phyloP scores from a whole-genome alignment of 2,888 invertebrate genomes.

The Tenthredo mesomela region DNA sequence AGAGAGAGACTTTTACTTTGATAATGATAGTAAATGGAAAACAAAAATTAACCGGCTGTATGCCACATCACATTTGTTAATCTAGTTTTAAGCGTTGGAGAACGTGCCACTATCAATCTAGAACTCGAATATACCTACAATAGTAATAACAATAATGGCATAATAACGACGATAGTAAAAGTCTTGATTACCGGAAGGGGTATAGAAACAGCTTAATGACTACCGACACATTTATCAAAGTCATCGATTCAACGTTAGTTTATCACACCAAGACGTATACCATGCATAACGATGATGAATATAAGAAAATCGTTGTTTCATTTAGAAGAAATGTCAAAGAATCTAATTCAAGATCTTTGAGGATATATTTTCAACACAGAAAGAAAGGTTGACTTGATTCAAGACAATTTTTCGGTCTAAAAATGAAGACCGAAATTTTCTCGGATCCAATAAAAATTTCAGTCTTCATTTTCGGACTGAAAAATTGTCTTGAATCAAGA shows the following conservation, averaged over 20 bases:
- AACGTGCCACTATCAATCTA: not conserved
- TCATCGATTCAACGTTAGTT: slow-evolving; percentile 7
- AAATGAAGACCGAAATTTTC: too few relatives aligned
- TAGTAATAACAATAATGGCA: not conserved
- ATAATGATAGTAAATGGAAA: not conserved
- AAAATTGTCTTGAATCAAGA: too few relatives aligned
- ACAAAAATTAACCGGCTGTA: not conserved
- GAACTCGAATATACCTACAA: not conserved
- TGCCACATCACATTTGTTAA: not conserved
- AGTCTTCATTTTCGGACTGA: too few relatives aligned
- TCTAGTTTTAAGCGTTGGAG: not conserved
- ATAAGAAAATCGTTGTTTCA: not conserved
- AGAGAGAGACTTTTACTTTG: not conserved
- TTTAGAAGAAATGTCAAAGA: not conserved
- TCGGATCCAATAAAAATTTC: too few relatives aligned
- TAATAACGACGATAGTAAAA: not conserved
- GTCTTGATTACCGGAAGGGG: not conserved
- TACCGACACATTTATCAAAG: slow-evolving; percentile 32
- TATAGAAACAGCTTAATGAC: slow-evolving; percentile 9
- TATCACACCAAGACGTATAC: not conserved
- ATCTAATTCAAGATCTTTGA: not conserved
- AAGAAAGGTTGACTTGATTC: too few relatives aligned
- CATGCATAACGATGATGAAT: not conserved
- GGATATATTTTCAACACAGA: not conserved
- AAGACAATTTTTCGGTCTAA: too few relatives aligned